Percentiles rank a stretch among this genome's conserved stretches.
Evolutionary conservation across 2,113 vertebrate species (phyloP).

Genomic region (Gymnocephalus cernua): DNA sequence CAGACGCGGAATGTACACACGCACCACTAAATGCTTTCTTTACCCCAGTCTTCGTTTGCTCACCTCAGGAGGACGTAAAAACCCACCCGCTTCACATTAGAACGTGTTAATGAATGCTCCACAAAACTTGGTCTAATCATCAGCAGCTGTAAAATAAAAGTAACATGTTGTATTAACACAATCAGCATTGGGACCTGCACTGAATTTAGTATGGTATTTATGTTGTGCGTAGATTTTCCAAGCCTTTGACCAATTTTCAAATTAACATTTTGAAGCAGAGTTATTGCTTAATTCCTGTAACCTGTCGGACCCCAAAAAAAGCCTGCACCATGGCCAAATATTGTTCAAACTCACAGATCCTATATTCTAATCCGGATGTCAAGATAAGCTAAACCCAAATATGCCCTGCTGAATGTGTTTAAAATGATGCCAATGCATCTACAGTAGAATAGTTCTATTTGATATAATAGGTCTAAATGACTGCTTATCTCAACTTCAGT

Average conservation of each 20-base stretch:
- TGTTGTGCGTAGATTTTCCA: neutral
- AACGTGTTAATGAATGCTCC: neutral
- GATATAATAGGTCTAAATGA: neutral
- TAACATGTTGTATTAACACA: neutral
- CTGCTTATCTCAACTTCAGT: slow-evolving; percentile 21
- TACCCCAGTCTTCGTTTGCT: neutral
- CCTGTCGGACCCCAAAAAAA: too few species aligned
- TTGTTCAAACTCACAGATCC: neutral
- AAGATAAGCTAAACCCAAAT: neutral
- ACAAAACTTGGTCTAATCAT: neutral
- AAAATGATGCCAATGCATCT: neutral
- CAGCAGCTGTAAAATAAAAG: neutral
- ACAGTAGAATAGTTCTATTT: slow-evolving; percentile 1
- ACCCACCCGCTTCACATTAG: neutral
- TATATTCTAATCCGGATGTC: neutral
- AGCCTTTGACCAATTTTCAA: neutral
- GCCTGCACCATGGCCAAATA: neutral
- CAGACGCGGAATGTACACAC: neutral
- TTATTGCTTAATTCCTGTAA: neutral
- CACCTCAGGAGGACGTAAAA: neutral
- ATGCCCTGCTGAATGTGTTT: neutral
- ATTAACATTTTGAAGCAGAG: neutral
- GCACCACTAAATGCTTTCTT: neutral
- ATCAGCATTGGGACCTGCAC: too few species aligned
- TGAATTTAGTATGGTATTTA: neutral